Conservation (phyloP, 2,888 invertebrate species). For the Priocnemis perturbator region DNA sequence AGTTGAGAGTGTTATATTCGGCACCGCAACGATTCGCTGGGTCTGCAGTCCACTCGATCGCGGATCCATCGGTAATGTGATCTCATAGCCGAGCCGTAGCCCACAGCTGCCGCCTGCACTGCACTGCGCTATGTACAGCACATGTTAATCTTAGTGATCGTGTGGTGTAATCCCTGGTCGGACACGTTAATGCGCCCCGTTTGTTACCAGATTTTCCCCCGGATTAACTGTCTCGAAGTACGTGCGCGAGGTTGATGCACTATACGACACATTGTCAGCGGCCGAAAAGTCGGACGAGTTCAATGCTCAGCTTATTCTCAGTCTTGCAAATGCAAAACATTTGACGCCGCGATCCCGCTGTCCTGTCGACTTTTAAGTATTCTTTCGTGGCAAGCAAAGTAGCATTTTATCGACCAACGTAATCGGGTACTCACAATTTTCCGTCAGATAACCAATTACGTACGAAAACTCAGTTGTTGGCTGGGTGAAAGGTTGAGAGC, state of each 20-base stretch:
- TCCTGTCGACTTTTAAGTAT: neutral
- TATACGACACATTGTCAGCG: too few species aligned
- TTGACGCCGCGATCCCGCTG: too few species aligned
- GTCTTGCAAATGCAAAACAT: too few species aligned
- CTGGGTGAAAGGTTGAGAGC: neutral
- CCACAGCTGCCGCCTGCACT: constrained; percentile 74
- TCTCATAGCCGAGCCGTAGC: constrained; percentile 72
- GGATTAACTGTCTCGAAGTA: neutral
- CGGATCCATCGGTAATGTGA: constrained; percentile 62
- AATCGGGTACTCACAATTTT: too few species aligned
- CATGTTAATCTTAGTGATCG: constrained; percentile 66
- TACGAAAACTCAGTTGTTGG: neutral
- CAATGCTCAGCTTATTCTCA: too few species aligned
- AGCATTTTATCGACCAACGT: too few species aligned
- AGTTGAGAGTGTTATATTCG: constrained; percentile 43
- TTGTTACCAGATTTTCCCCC: constrained; percentile 2
- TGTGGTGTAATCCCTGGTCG: constrained; percentile 64
- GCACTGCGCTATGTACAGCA: constrained; percentile 75
- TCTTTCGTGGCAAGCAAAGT: neutral
- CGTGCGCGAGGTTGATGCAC: too few species aligned
- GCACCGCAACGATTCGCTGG: constrained; percentile 56
- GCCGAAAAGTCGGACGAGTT: too few species aligned
- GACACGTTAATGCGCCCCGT: constrained; percentile 9
- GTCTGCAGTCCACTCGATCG: constrained; percentile 68
- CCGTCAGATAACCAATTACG: too few species aligned